These are phyloP conservation scores for Arenaria interpres DNA, from an alignment of 2,113 vertebrate genomes.

Conservation along the genomic window DNA sequence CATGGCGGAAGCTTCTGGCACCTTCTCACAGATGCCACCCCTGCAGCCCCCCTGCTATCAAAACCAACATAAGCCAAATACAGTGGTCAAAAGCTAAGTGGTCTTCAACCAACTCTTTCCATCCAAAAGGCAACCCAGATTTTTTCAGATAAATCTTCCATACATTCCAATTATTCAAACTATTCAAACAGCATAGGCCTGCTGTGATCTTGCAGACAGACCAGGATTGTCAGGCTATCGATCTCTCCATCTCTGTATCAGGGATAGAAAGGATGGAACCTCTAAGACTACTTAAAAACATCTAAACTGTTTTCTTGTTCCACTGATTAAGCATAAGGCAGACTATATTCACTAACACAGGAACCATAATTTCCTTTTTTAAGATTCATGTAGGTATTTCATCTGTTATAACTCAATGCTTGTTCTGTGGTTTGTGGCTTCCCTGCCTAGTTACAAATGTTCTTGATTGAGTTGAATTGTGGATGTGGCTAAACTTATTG, in stretches of 20 bases:
- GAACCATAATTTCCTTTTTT: not conserved
- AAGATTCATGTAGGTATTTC: not conserved
- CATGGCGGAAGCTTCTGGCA: not conserved
- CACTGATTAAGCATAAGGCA: not conserved
- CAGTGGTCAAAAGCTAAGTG: not conserved
- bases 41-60: fast-evolving
- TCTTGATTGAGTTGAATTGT: slow-evolving; percentile 1
- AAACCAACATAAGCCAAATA: not conserved
- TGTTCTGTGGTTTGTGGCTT: slow-evolving; percentile 60
- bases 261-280: not conserved
- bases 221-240: not conserved
- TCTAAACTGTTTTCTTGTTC: not conserved
- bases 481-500: slow-evolving; percentile 8
- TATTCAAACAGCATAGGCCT: not conserved
- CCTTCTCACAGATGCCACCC: not conserved
- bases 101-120: not conserved
- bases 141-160: not conserved
- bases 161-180: not conserved
- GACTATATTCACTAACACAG: not conserved
- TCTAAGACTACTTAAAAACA: not conserved
- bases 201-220: not conserved
- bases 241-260: not conserved
- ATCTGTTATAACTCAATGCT: not conserved
- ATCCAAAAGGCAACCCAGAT: not conserved
- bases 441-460: not conserved